Percentiles rank a stretch among this genome's conserved stretches.
Conservation (phyloP, 2,888 invertebrate genomes). For the Epistrophe eligans region DNA sequence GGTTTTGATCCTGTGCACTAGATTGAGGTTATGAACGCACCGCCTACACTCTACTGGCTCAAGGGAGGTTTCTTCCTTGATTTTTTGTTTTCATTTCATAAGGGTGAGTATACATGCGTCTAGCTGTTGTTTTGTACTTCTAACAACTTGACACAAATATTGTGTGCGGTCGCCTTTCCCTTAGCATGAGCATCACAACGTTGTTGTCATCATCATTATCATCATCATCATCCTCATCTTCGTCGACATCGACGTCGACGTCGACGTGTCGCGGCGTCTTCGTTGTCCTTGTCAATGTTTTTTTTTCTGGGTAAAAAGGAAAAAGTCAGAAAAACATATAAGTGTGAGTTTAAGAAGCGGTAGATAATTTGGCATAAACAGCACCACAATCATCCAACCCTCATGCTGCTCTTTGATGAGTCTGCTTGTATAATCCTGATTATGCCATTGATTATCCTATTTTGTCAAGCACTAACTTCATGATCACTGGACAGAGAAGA, state of each 20-base stretch:
- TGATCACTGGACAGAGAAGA: background rate
- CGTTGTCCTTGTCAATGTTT: constrained; percentile 16
- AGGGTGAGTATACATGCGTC: background rate
- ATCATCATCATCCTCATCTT: background rate
- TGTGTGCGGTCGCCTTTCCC: constrained; percentile 48
- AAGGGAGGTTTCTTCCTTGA: constrained; percentile 29
- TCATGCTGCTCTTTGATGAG: background rate
- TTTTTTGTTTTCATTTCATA: background rate
- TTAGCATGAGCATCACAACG: constrained; percentile 40
- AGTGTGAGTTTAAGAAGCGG: constrained; percentile 26
- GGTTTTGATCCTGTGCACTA: constrained; percentile 33
- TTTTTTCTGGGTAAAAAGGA: background rate
- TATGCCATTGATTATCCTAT: constrained; percentile 66
- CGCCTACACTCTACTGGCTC: constrained; percentile 46
- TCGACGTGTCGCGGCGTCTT: background rate
- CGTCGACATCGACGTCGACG: background rate
- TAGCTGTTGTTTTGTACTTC: constrained; percentile 12
- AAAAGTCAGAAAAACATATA: background rate
- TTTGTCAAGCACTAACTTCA: constrained; percentile 31
- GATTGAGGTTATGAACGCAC: constrained; percentile 37
- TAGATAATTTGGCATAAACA: constrained; percentile 50
- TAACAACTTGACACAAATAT: constrained; percentile 52
- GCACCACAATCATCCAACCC: constrained; percentile 19
- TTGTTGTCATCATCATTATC: constrained; percentile 23
- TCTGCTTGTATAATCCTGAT: constrained; percentile 58